Conservation (phyloP, 2,888 invertebrate species). For the Luffia ferchaultella region DNA sequence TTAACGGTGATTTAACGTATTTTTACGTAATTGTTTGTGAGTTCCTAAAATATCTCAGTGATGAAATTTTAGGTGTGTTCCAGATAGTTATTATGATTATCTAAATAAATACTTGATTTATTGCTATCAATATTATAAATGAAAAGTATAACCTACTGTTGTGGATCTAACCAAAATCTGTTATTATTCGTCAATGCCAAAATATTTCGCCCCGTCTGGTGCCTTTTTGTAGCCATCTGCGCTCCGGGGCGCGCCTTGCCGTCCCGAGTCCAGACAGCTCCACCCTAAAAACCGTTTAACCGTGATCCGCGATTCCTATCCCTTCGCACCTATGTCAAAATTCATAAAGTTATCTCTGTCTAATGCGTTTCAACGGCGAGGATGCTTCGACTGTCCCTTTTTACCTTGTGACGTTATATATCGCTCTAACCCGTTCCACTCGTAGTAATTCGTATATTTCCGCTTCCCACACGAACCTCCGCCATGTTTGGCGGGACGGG, state of each 20-base stretch:
- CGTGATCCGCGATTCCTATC: conserved; percentile 42
- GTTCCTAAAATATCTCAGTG: too few relatives aligned
- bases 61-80: too few relatives aligned
- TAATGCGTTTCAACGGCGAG: conserved; percentile 44
- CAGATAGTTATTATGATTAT: too few relatives aligned
- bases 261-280: conserved; percentile 59
- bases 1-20: not conserved
- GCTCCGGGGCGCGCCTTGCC: conserved; percentile 22
- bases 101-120: too few relatives aligned
- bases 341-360: conserved; percentile 47
- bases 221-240: conserved; percentile 65
- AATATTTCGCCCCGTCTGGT: conserved; percentile 51
- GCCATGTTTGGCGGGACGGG: conserved; percentile 58
- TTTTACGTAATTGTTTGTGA: not conserved
- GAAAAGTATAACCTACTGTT: too few relatives aligned
- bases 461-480: conserved; percentile 58
- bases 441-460: conserved; percentile 60
- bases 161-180: too few relatives aligned
- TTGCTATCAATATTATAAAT: too few relatives aligned
- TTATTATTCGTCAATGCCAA: conserved; percentile 34
- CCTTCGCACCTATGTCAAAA: conserved; percentile 47
- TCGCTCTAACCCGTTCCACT: conserved; percentile 52
- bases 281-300: conserved; percentile 64
- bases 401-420: conserved; percentile 37
- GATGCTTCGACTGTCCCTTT: conserved; percentile 53